Base-by-base conservation (phyloP, 1,140 invertebrate species). In the Saccostrea cuccullata region DNA sequence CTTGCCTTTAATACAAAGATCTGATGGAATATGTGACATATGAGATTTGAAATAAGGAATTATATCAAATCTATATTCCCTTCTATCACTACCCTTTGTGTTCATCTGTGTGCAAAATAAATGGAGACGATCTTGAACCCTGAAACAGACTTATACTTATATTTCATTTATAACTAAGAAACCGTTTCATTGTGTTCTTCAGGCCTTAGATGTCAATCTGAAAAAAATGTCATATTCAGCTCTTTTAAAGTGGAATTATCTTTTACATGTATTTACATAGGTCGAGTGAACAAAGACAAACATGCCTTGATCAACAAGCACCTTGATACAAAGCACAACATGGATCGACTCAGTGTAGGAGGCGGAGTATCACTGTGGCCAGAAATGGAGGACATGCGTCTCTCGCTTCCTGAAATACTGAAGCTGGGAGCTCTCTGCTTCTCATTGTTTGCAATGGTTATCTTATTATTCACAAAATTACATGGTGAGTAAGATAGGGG, bases 321-420 rank as follows among this genome's bases (percentile, higher is more conserved):
- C 60, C 88, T 92, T 36, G 91, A 92, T 56, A 87, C 91, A 5
- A 87, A 89, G 20, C 89, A 91, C 47, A 91, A 92, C 55, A 82
- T 90, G 58, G 92, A 93, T 90, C 89, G 85, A n/a, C 83, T 93
- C 9, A 93, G 88, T 89, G 90, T 94, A 23, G 93, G 93, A 13
- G 93, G 93, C 5, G 93, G 93, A 9, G 90, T 94, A n/a, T 90
- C 91, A 23, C 89, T 94, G 17, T 94, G 93, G 93, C 93, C 93
- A 9, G 87, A 93, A 20, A 94, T 94, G 93, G 91, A 92, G 2
- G 91, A 90, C 56, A 94, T 94, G 93, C 88, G 93, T 40, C 89
- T 94, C 13, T 91, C 89, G 13, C 77, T 47, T 26, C 67, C 47
- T 55, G 93, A 94, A 47, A 86, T 91, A 9, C 55, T 90, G 20